A percentile compares a stretch with the other conserved stretches of the same genome.
Conservation (phyloP, 2,888 invertebrate genomes). For the Odontocolon sp. region DNA sequence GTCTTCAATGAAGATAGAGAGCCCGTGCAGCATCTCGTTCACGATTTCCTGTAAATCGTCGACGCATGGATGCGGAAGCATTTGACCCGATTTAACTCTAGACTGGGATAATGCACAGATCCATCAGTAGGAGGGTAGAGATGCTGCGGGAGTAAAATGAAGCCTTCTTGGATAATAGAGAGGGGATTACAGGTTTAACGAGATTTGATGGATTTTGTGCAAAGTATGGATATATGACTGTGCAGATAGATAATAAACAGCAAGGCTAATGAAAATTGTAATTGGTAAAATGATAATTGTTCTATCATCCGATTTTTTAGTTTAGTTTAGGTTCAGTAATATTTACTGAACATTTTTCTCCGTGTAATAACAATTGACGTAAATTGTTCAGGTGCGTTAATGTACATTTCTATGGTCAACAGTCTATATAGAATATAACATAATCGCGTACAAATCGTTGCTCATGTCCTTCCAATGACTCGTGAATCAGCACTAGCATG, state of each 20-base stretch:
- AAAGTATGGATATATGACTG: background rate
- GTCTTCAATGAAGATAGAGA: no score
- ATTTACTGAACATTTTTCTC: background rate
- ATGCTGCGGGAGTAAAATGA: background rate
- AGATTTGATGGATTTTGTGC: background rate
- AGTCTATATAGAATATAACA: background rate
- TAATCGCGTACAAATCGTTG: conserved; percentile 6
- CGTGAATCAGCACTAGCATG: conserved; percentile 52
- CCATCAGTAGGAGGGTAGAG: background rate
- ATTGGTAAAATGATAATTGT: background rate
- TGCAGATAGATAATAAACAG: background rate
- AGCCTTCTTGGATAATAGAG: background rate
- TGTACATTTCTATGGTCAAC: background rate
- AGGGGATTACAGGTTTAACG: background rate
- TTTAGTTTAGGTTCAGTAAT: no score
- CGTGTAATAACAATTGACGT: background rate
- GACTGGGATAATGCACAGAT: background rate
- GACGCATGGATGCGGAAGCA: background rate
- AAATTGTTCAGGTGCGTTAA: conserved; percentile 1
- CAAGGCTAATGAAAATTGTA: background rate
- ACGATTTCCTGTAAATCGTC: no score
- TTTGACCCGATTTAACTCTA: background rate
- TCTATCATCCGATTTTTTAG: background rate
- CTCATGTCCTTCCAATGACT: conserved; percentile 52
- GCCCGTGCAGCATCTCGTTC: no score